Conservation (phyloP, 2,888 invertebrate genomes). For the Pheosia gnoma region DNA sequence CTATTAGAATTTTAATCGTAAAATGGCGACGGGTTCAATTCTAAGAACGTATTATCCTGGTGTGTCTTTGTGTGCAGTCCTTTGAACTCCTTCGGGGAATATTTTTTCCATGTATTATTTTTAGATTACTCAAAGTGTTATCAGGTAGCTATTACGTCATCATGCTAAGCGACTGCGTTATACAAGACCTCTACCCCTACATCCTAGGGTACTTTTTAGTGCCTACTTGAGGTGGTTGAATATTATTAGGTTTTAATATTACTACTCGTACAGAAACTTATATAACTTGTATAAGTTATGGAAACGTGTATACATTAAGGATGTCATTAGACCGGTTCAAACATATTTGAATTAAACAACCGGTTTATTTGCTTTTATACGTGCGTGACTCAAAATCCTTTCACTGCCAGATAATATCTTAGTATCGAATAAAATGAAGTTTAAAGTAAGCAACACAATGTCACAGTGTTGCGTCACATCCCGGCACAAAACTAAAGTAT, state of each 20-base stretch:
- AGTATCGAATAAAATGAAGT: neutral
- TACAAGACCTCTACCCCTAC: too few species aligned
- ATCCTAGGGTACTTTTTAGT: too few species aligned
- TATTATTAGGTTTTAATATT: too few species aligned
- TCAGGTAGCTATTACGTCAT: neutral
- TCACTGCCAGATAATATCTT: neutral
- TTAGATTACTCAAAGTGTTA: neutral
- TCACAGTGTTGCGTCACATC: neutral
- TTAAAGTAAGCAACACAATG: neutral
- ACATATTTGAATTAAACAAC: neutral
- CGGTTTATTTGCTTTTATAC: neutral
- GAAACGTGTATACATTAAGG: neutral
- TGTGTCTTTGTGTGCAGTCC: neutral
- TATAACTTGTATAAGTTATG: neutral
- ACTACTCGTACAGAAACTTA: neutral
- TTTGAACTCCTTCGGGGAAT: neutral
- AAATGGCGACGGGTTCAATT: neutral
- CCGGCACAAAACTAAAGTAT: neutral
- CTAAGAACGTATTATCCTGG: neutral
- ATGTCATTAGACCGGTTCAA: neutral
- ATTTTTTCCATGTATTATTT: neutral
- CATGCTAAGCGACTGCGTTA: neutral
- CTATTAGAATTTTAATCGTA: neutral
- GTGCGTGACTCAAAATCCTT: constrained; percentile 1
- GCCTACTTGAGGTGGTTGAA: neutral